A percentile compares a stretch with the other conserved stretches of the same genome.
Evolutionary conservation across 2,113 vertebrate genomes (phyloP).

Genomic region (Brachionichthys hirsutus): DNA sequence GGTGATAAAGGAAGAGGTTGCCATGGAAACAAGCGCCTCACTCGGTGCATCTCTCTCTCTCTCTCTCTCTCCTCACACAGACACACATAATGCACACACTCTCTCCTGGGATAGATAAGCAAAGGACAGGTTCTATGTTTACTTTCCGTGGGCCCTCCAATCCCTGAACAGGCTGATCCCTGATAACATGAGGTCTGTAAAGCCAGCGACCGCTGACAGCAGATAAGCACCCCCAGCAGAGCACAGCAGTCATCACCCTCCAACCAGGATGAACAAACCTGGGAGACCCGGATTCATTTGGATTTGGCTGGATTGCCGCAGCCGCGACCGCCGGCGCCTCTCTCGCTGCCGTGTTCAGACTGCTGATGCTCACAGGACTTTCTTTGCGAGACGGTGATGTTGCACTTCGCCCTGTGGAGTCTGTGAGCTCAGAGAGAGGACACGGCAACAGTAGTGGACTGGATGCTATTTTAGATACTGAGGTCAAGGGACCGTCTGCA

Average conservation of each 20-base stretch:
- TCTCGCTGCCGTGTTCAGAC: conserved; percentile 67
- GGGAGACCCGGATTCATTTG: conserved; percentile 77
- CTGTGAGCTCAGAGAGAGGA: conserved; percentile 55
- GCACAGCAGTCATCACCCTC: conserved; percentile 66
- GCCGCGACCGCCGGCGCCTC: conserved; percentile 33
- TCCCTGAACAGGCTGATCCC: conserved; percentile 74
- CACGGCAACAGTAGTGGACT: conserved; percentile 43
- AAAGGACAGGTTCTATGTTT: conserved; percentile 79
- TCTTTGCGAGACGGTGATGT: conserved; percentile 58
- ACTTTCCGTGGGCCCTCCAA: conserved; percentile 72
- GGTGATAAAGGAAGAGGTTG: conserved; percentile 70
- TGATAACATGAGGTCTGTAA: conserved; percentile 74
- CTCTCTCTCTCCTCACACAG: conserved; percentile 10
- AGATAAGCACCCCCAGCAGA: conserved; percentile 76
- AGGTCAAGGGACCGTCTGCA: conserved; percentile 51
- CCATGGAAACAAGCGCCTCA: conserved; percentile 76
- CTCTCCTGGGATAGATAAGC: conserved; percentile 74
- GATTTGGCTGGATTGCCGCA: conserved; percentile 76
- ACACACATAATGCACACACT: conserved; percentile 20
- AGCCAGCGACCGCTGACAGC: conserved; percentile 70
- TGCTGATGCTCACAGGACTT: conserved; percentile 63
- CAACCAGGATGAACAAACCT: conserved; percentile 73
- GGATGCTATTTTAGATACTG: conserved; percentile 63
- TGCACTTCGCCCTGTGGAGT: conserved; percentile 50
- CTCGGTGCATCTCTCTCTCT: conserved; percentile 33